Percentiles rank a stretch among this genome's conserved stretches.
Conservation (phyloP, 2,888 invertebrate genomes). For the Dascillus cervinus region DNA sequence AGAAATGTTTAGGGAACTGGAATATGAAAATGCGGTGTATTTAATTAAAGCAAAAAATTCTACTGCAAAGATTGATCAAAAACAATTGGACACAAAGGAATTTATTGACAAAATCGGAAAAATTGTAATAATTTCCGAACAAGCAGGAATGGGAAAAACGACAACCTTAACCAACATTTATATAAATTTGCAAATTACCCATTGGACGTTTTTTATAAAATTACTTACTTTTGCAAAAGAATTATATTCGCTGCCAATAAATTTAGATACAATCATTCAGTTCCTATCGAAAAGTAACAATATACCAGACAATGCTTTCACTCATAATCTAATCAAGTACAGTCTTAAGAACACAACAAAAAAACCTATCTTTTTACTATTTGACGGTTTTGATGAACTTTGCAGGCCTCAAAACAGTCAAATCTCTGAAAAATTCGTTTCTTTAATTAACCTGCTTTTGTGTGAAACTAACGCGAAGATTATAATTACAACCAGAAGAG, state of each 20-base stretch:
- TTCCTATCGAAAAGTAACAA: slow-evolving; percentile 5
- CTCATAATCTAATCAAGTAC: slow-evolving; percentile 6
- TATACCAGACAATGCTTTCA: not conserved
- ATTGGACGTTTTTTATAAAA: slow-evolving; percentile 10
- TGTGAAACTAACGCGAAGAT: slow-evolving; percentile 2
- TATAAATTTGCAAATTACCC: slow-evolving; percentile 2
- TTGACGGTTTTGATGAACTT: slow-evolving; percentile 11
- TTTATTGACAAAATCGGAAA: too few species aligned
- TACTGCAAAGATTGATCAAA: too few species aligned
- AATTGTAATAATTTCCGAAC: slow-evolving; percentile 9
- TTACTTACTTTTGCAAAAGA: slow-evolving; percentile 4
- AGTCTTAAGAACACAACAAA: slow-evolving; percentile 8
- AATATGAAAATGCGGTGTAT: too few species aligned
- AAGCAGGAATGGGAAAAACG: slow-evolving; percentile 11
- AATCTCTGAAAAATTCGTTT: slow-evolving; percentile 2
- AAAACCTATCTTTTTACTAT: slow-evolving; percentile 4
- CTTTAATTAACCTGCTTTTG: slow-evolving; percentile 7
- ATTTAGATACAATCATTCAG: slow-evolving; percentile 3
- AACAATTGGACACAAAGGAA: too few species aligned
- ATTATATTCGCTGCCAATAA: slow-evolving; percentile 1
- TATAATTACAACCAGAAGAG: slow-evolving; percentile 9
- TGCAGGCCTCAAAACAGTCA: too few species aligned
- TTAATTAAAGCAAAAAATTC: too few species aligned
- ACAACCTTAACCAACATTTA: slow-evolving; percentile 5
- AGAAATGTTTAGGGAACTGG: too few species aligned